phyloP scores from a whole-genome alignment of 2,888 invertebrate genomes.

The Clepsis dumicolana region DNA sequence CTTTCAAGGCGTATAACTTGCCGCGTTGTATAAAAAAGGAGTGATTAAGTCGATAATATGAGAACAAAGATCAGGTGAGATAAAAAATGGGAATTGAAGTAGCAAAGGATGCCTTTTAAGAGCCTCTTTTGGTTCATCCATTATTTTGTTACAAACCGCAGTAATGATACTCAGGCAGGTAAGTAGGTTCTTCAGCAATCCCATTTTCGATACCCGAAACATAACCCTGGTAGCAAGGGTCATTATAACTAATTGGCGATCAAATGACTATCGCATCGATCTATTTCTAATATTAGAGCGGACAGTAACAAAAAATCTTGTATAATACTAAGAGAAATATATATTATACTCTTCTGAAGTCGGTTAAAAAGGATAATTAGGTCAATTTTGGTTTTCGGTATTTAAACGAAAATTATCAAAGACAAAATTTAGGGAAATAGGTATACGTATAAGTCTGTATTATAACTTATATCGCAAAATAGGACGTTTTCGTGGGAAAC shows the following conservation, averaged over 20 bases:
- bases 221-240: constrained; percentile 3
- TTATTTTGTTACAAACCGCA: neutral
- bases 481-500: no score
- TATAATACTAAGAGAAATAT: no score
- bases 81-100: neutral
- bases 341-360: no score
- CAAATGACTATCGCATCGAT: constrained; percentile 3
- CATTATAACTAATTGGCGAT: constrained; percentile 24
- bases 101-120: neutral
- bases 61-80: neutral
- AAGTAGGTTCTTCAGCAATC: neutral
- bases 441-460: no score
- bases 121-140: neutral
- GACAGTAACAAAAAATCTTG: neutral
- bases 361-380: neutral
- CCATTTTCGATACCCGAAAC: constrained; percentile 2
- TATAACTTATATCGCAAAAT: no score
- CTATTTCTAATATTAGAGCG: neutral
- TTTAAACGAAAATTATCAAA: no score
- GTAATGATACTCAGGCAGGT: neutral
- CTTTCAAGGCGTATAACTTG: neutral
- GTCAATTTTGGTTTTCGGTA: no score
- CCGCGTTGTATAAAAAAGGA: neutral
- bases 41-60: neutral
- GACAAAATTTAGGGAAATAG: no score